Evolutionary conservation across 2,888 invertebrate species (phyloP), one percentile per base, ranked within the genome.

Genomic region (Ptychoptera contaminata): DNA sequence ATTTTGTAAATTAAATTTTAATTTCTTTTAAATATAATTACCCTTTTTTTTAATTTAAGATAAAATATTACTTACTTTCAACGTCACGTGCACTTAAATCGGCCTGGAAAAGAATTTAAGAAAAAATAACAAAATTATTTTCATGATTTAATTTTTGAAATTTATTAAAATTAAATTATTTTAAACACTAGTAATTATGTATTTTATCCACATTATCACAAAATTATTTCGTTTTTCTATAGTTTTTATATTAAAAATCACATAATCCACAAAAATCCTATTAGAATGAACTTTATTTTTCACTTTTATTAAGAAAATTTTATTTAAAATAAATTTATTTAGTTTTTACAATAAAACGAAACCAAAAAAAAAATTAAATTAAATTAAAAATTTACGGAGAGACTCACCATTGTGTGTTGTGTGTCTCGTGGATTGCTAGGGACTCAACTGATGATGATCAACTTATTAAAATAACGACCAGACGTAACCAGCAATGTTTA

Each of bases 41-140:
- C 29, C 3, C 40, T 40, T 15, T 40, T 23, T 23, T 6, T 35
- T 35, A 1, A 42, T 23, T n/a, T 38, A 43, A 42, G 16, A 44
- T 43, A 46, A 45, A 44, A 48, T 47, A 40, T 53, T 72, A 85
- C 87, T 87, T 74, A 87, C 87, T 84, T 76, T 87, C 87, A 68
- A 87, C 68, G 69, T 87, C 87, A 74, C 79, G 82, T 71, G 81
- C 79, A 72, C 79, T 80, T 67, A 87, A 77, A 73, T 87, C 82
- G 60, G 83, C 82, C 86, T 86, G 76, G 62, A 76, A 77, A 68
- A 69, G 47, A 51, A 48, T 47, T 35, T 42, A 34, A 16, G 16
- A 32, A 31, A 40, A 7, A 40, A 40, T n/a, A 40, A 37, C n/a
- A 37, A 40, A 40, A 40, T 11, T 15, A 16, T 31, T 40, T 31